Conservation (phyloP, 2,888 invertebrate genomes). For the Artemia sinica region DNA sequence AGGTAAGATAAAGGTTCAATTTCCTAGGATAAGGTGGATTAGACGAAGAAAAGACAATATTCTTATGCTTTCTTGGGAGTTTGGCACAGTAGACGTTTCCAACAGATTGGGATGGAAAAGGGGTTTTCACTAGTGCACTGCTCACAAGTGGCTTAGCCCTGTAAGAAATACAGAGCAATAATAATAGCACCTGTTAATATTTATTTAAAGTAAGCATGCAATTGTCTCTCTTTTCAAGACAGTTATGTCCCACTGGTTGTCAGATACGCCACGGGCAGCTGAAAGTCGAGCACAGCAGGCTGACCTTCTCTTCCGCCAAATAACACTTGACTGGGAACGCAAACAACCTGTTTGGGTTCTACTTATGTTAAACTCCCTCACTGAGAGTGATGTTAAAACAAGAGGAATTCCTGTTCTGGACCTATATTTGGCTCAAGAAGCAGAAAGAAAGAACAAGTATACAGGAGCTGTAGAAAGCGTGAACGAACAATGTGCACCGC, state of each 20-base stretch:
- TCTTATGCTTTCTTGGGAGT: too few relatives aligned
- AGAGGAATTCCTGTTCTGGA: conserved; percentile 38
- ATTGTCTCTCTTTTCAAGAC: too few relatives aligned
- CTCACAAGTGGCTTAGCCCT: too few relatives aligned
- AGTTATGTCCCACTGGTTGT: conserved; percentile 3
- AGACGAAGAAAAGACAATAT: too few relatives aligned
- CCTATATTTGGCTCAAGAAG: conserved; percentile 37
- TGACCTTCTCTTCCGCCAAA: conserved; percentile 35
- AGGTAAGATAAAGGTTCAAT: too few relatives aligned
- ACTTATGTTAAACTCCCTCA: conserved; percentile 38
- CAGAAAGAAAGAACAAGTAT: conserved; percentile 33
- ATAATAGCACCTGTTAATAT: too few relatives aligned
- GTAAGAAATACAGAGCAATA: too few relatives aligned
- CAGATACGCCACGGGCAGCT: neutral
- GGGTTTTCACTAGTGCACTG: too few relatives aligned
- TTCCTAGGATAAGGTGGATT: too few relatives aligned
- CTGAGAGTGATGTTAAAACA: conserved; percentile 34
- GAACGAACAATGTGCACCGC: conserved; percentile 39
- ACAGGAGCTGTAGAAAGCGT: conserved; percentile 38
- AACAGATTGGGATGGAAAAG: too few relatives aligned
- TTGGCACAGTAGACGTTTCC: too few relatives aligned
- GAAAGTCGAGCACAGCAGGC: conserved; percentile 32
- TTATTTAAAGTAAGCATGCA: too few relatives aligned
- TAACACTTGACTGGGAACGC: conserved; percentile 37
- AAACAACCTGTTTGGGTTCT: conserved; percentile 40